A percentile compares a stretch with the other conserved stretches of the same genome.
Conservation (phyloP, 2,113 vertebrate genomes). For the Nyctibius bracteatus region DNA sequence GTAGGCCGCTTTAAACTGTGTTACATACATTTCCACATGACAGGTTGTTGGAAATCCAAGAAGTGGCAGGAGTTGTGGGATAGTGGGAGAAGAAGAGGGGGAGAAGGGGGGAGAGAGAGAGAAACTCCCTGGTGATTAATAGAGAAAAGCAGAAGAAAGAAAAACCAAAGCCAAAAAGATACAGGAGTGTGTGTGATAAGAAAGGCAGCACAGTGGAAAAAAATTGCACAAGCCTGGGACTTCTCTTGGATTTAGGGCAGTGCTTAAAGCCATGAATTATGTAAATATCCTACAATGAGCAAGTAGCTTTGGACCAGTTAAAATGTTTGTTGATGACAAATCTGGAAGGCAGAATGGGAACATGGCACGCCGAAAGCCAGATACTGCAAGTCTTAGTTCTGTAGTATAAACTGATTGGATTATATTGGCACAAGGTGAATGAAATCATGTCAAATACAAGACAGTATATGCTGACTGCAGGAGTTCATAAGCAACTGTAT, state of each 20-base stretch:
- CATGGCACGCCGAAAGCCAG: not conserved
- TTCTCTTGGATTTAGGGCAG: not conserved
- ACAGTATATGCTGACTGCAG: rapidly evolving
- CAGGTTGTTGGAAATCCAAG: not conserved
- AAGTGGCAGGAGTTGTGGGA: not conserved
- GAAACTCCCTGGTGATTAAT: not conserved
- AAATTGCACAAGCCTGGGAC: not conserved
- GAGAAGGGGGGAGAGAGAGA: not conserved
- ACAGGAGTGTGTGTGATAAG: not conserved
- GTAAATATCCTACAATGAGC: not conserved
- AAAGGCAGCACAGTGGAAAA: not conserved
- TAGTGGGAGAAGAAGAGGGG: not conserved
- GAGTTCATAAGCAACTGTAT: not conserved
- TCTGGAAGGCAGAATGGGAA: not conserved
- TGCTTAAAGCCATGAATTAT: not conserved
- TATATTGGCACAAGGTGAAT: not conserved
- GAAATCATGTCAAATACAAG: not conserved
- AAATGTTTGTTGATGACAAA: not conserved
- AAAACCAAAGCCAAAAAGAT: not conserved
- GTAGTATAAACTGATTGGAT: not conserved
- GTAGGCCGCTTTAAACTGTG: not conserved
- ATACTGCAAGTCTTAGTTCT: not conserved
- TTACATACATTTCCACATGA: not conserved
- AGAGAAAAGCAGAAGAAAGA: not conserved
- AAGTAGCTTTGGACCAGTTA: not conserved